These are phyloP conservation scores for Tauraco erythrolophus DNA, from an alignment of 2,113 vertebrate species.

Conservation along the genomic window DNA sequence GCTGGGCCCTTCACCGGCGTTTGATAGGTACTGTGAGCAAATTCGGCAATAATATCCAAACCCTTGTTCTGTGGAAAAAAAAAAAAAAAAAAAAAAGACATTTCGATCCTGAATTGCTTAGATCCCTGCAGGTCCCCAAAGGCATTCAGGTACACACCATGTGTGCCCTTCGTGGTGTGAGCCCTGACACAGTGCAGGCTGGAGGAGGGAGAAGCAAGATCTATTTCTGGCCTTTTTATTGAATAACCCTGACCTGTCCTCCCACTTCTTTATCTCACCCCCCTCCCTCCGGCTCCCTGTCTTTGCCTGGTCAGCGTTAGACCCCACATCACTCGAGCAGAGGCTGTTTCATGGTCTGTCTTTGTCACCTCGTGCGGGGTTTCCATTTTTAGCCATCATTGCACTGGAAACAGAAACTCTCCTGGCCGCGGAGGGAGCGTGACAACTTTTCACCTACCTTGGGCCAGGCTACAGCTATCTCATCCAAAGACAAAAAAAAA, in stretches of 20 bases:
- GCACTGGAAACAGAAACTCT: background rate
- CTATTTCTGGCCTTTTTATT: background rate
- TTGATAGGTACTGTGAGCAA: background rate
- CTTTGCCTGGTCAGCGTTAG: background rate
- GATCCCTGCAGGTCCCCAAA: background rate
- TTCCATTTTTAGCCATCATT: background rate
- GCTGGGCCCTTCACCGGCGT: background rate
- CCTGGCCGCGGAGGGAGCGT: rapidly evolving
- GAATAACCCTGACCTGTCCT: background rate
- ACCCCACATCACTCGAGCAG: background rate
- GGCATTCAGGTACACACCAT: background rate
- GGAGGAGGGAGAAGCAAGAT: background rate
- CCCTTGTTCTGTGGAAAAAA: background rate
- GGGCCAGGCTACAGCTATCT: background rate
- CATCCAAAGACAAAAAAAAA: background rate
- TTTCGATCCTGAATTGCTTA: background rate
- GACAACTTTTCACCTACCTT: background rate
- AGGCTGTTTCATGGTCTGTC: background rate
- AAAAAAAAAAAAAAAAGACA: background rate
- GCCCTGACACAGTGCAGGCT: background rate
- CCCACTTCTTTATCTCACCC: background rate
- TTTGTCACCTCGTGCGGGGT: background rate
- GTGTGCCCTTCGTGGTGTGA: background rate
- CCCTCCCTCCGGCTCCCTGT: background rate
- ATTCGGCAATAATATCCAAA: background rate